Evolutionary conservation across 2,888 invertebrate species (phyloP), one percentile per base, ranked within the genome.

Genomic region (Andrena trimmerana): DNA sequence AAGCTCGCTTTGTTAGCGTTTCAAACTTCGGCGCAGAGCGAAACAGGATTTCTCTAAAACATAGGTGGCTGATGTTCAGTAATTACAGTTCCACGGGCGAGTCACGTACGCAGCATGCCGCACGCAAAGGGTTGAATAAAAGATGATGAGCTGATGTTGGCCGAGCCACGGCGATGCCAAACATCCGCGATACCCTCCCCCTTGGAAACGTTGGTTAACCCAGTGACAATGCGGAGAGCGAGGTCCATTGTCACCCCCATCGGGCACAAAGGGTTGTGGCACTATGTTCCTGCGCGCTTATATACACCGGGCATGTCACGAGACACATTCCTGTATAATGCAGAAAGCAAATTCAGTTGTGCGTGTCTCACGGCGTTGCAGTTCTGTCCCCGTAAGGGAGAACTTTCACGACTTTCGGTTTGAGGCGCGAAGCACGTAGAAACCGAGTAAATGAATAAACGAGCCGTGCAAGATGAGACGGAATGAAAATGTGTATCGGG

Each of bases 181-280:
- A 88, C 88, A 87, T 85, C 83, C 83, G 52, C 84, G 85, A 86
- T 78, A 85, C 79, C 70, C 63, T 50, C 75, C 80, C 20, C 72
- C 80, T 70, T 79, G 86, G 78, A 85, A 88, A 85, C 88, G 90
- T 92, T 93, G 92, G 93, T 93, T 93, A 93, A 93, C 90, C 89
- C 87, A 85, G 91, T 92, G 92, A 93, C 93, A 94, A 94, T 92
- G 90, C 91, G 85, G 87, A 89, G 84, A 88, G 86, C 89, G 81
- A 88, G 89, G 86, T 87, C 90, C 81, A 88, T 86, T 90, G 90
- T 88, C 90, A 89, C 87, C 89, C 89, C 85, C 85, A 77, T 87
- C 79, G 84, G 76, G 84, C 52, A 92, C 90, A 92, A 91, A 90
- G 87, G 86, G 81, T 81, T 60, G 71, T 63, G 74, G 84, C 83